Percentiles rank a stretch among this genome's conserved stretches.
These are phyloP conservation scores for Eristalis intricaria DNA, from an alignment of 2,888 invertebrate species.

Conservation along the genomic window DNA sequence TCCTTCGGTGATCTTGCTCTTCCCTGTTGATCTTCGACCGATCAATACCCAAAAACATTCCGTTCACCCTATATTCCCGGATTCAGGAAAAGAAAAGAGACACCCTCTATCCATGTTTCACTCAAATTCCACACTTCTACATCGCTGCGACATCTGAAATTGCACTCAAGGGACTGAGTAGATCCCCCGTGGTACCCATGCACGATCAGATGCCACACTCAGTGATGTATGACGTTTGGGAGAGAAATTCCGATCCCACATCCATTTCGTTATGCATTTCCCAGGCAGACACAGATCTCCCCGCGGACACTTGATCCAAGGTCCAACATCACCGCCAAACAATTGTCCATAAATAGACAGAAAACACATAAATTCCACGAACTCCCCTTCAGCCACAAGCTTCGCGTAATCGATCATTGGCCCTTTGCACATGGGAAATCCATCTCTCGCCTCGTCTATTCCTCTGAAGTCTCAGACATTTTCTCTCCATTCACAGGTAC, in stretches of 20 bases:
- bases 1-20: too few relatives aligned
- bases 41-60: too few relatives aligned
- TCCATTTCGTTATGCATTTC: neutral
- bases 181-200: neutral
- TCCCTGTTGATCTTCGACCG: too few relatives aligned
- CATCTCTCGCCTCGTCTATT: neutral
- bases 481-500: neutral
- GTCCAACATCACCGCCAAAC: neutral
- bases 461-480: conserved; percentile 19
- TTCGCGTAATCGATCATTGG: conserved; percentile 54
- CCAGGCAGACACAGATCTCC: neutral
- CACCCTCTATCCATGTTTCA: neutral
- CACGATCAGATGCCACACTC: neutral
- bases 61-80: too few relatives aligned
- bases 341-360: conserved; percentile 9
- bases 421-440: conserved; percentile 35
- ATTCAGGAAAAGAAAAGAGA: too few relatives aligned
- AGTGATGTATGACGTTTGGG: neutral
- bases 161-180: neutral
- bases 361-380: conserved; percentile 32
- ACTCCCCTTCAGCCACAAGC: conserved; percentile 23
- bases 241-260: neutral
- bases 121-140: neutral
- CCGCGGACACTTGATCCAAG: neutral
- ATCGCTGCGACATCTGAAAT: neutral